phyloP scores from a whole-genome alignment of 1,140 invertebrate genomes.

The Drosophila gunungcola region DNA sequence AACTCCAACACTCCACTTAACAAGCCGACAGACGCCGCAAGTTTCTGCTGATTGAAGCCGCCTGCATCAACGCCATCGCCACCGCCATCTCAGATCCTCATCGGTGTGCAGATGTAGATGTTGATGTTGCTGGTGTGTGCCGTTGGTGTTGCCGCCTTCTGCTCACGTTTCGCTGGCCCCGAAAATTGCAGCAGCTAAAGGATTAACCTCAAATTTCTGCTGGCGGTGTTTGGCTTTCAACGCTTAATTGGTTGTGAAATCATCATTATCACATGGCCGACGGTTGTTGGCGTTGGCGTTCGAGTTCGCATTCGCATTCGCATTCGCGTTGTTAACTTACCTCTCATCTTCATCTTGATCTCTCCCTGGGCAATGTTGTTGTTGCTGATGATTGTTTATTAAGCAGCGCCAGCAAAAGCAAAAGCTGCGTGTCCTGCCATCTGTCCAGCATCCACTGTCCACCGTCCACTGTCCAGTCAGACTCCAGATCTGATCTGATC shows the following conservation, averaged over 20 bases:
- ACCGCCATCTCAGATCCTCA: conserved; percentile 72
- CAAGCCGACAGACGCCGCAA: conserved; percentile 59
- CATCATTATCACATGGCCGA: conserved; percentile 81
- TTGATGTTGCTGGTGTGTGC: conserved; percentile 10
- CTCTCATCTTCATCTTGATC: conserved; percentile 34
- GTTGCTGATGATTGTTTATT: conserved; percentile 81
- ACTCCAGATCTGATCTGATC: conserved; percentile 7
- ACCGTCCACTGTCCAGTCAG: neutral
- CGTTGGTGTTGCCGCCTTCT: conserved; percentile 66
- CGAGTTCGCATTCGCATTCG: neutral
- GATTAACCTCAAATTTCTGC: conserved; percentile 82
- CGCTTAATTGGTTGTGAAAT: conserved; percentile 84
- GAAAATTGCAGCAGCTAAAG: conserved; percentile 80
- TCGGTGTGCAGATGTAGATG: conserved; percentile 24
- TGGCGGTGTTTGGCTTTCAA: conserved; percentile 83
- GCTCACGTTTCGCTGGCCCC: conserved; percentile 68
- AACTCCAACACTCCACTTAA: conserved; percentile 63
- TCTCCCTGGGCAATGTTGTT: conserved; percentile 36
- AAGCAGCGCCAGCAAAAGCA: conserved; percentile 66
- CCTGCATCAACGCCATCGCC: conserved; percentile 69
- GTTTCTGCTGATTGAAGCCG: conserved; percentile 69
- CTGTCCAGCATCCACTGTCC: conserved; percentile 15
- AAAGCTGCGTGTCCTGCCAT: conserved; percentile 65
- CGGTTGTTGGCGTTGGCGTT: conserved; percentile 6
- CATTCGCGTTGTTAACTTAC: conserved; percentile 51